These are phyloP conservation scores for Bubo blakistoni DNA, from an alignment of 2,113 vertebrate species.

Conservation along the genomic window DNA sequence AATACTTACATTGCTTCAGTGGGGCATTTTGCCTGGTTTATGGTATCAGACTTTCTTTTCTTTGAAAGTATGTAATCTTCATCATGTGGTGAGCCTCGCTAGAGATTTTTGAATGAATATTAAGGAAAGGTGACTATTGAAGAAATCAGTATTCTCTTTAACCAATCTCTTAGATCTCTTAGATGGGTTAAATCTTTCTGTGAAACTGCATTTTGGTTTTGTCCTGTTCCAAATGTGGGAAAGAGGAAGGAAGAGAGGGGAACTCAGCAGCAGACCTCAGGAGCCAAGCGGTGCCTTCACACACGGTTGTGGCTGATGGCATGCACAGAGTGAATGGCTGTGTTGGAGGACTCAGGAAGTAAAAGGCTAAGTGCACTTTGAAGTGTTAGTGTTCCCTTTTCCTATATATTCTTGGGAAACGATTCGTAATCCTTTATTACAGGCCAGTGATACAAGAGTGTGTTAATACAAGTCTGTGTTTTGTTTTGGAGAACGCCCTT, in stretches of 20 bases:
- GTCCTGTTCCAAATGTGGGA: not conserved
- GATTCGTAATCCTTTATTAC: slow-evolving; percentile 4
- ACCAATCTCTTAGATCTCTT: not conserved
- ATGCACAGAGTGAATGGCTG: not conserved
- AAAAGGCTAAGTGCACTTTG: not conserved
- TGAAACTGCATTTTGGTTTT: not conserved
- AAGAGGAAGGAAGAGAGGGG: not conserved
- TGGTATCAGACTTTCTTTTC: not conserved
- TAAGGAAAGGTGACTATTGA: not conserved
- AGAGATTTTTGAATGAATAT: not conserved
- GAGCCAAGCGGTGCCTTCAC: not conserved
- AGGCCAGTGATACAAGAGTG: not conserved
- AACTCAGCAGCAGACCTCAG: not conserved
- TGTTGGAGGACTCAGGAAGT: not conserved
- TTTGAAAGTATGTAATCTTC: not conserved
- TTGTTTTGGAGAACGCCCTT: not conserved
- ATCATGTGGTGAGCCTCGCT: not conserved
- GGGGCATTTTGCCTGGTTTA: not conserved
- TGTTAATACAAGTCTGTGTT: not conserved
- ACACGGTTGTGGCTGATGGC: not conserved
- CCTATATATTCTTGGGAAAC: not conserved
- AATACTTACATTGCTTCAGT: not conserved
- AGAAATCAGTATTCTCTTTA: not conserved
- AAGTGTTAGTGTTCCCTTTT: not conserved
- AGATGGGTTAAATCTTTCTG: not conserved